Base-by-base conservation (phyloP, 2,797 vertebrate genomes). In the Sarcoramphus papa region DNA sequence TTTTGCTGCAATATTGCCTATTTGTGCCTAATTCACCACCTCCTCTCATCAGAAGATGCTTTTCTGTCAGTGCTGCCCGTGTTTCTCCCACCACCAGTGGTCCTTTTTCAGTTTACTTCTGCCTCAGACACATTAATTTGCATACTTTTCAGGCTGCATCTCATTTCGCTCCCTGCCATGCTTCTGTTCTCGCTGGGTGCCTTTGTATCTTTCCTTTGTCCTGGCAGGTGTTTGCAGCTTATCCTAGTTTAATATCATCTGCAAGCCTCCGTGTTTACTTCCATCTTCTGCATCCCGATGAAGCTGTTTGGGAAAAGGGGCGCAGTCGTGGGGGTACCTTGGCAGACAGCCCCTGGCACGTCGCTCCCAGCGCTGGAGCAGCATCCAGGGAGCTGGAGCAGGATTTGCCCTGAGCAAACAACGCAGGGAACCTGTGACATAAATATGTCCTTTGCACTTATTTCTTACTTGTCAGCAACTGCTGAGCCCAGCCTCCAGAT, bases 271-370 rank as follows among this genome's bases (percentile, higher is more conserved):
- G 3, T 50, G 51, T 70, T 90, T 92, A 63, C 51, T 84, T 91
- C 69, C 50, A 28, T 25, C 21, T 65, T 90, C 73, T 90, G 80
- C 90, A 86, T 65, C 37, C 24, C 3, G 5, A 43, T 64, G 27
- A 77, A 95, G 35, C 24, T 28, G 7, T 51, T 73, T 75, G 51
- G 43, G 28, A 72, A 74, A n/a, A 92, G 56, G 21, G 16, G 27
- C 1, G 3, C 22, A 45, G 41, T 15, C 1, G 1, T 16, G 17
- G 35, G 14, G 15, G 6, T 47, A 40, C 14, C 27, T 51, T 4
- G 0, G 31, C 54, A 79, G 75, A 68, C 45, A 92, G 22, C 8
- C 17, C 24, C 11, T 0, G 0, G 37, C 33, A 72, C 5, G 3
- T 2, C 7, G 18, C n/a, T 70, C 40, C 13, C 5, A 75, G 35